These are phyloP conservation scores for Drosophila guanche DNA, from an alignment of 1,140 invertebrate species.

Conservation along the genomic window DNA sequence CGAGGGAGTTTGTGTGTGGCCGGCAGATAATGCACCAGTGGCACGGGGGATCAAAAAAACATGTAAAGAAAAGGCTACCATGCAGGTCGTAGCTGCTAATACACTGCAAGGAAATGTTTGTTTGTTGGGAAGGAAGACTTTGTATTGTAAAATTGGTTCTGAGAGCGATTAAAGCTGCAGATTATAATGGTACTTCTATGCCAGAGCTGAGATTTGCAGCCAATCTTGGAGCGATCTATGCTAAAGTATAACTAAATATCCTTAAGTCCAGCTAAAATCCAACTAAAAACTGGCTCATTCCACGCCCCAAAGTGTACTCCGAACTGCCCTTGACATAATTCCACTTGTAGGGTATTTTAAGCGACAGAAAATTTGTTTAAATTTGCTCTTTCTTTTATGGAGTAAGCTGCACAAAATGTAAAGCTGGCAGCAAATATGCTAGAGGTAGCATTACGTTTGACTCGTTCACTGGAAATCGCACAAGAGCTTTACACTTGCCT, in stretches of 20 bases:
- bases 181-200: too few relatives aligned
- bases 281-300: conserved; percentile 1
- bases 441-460: conserved; percentile 46
- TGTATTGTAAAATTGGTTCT: too few relatives aligned
- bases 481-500: neutral
- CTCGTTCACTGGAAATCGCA: neutral
- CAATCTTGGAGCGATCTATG: neutral
- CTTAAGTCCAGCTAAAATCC: too few relatives aligned
- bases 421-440: conserved; percentile 50
- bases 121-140: too few relatives aligned
- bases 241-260: neutral
- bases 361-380: conserved; percentile 51
- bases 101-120: neutral
- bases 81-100: conserved; percentile 4
- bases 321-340: neutral
- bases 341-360: neutral
- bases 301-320: too few relatives aligned
- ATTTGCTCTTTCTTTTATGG: conserved; percentile 53
- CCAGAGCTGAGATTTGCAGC: too few relatives aligned
- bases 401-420: conserved; percentile 30
- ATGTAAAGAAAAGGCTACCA: neutral
- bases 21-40: conserved; percentile 32
- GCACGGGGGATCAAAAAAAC: conserved; percentile 1
- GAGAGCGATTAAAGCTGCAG: too few relatives aligned
- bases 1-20: conserved; percentile 41